A percentile compares a stretch with the other conserved stretches of the same genome.
These are phyloP conservation scores for Helleia helle DNA, from an alignment of 2,888 invertebrate genomes.

Conservation along the genomic window DNA sequence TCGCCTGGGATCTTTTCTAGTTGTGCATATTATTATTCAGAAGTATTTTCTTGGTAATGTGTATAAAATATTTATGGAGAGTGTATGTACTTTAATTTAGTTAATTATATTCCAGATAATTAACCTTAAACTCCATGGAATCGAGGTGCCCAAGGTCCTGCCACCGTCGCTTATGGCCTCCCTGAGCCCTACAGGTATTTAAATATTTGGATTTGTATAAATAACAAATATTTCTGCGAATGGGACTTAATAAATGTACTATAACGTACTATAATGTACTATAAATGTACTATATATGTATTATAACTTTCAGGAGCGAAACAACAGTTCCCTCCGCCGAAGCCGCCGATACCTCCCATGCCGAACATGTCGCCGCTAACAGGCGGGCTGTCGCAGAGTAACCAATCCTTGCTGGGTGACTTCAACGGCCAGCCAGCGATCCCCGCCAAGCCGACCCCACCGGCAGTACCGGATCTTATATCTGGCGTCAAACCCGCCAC, in stretches of 20 bases:
- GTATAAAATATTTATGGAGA: no score
- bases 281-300: not conserved
- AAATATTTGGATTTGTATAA: not conserved
- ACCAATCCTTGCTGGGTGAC: slow-evolving; percentile 39
- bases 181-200: slow-evolving; percentile 70
- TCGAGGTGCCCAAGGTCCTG: slow-evolving; percentile 90
- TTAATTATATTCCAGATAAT: slow-evolving; percentile 75
- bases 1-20: no score
- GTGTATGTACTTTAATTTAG: no score
- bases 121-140: slow-evolving; percentile 91
- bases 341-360: slow-evolving; percentile 56
- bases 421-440: slow-evolving; percentile 26
- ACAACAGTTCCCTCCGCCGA: slow-evolving; percentile 50
- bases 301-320: slow-evolving; percentile 27
- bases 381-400: slow-evolving; percentile 24
- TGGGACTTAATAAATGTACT: not conserved
- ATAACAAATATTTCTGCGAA: not conserved
- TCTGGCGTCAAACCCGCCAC: slow-evolving; percentile 47
- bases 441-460: slow-evolving; percentile 25
- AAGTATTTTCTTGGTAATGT: no score
- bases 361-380: slow-evolving; percentile 33
- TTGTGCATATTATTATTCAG: no score
- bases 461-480: slow-evolving; percentile 49
- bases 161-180: slow-evolving; percentile 85
- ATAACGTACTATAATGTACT: not conserved